These are phyloP conservation scores for Phortica okadai DNA, from an alignment of 2,888 invertebrate species.

Conservation along the genomic window DNA sequence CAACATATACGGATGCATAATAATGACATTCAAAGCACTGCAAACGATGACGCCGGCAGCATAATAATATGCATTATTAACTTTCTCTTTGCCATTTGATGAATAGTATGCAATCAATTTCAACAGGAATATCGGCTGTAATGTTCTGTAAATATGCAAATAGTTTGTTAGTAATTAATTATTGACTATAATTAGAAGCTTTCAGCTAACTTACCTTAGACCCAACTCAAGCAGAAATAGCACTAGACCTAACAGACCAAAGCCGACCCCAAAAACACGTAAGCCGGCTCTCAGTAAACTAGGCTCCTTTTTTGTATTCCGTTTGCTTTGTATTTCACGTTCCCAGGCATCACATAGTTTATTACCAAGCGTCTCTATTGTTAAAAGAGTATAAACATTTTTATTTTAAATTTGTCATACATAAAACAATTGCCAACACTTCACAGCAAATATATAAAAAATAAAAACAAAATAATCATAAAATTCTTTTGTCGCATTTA, in stretches of 20 bases:
- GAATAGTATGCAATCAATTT: slow-evolving; percentile 80
- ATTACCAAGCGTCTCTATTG: slow-evolving; percentile 78
- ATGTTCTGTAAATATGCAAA: slow-evolving; percentile 76
- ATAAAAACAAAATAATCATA: no score
- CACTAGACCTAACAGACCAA: slow-evolving; percentile 80
- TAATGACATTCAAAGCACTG: slow-evolving; percentile 85
- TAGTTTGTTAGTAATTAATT: neutral
- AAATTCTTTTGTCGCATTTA: no score
- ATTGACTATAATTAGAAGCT: neutral
- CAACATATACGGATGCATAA: slow-evolving; percentile 93
- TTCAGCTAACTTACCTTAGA: slow-evolving; percentile 72
- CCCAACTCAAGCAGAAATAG: slow-evolving; percentile 80
- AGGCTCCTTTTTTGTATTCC: slow-evolving; percentile 75
- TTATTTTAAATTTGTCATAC: no score
- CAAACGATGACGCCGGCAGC: slow-evolving; percentile 85
- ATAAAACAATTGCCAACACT: no score
- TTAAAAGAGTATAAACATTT: no score
- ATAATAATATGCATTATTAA: slow-evolving; percentile 84
- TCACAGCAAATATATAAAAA: no score
- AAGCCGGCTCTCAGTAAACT: slow-evolving; percentile 74
- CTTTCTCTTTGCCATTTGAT: slow-evolving; percentile 55
- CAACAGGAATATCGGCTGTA: slow-evolving; percentile 82
- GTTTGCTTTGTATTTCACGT: slow-evolving; percentile 76
- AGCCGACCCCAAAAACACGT: slow-evolving; percentile 80
- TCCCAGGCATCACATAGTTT: slow-evolving; percentile 80